phyloP scores from a whole-genome alignment of 2,113 vertebrate species.

The Tinamus guttatus region DNA sequence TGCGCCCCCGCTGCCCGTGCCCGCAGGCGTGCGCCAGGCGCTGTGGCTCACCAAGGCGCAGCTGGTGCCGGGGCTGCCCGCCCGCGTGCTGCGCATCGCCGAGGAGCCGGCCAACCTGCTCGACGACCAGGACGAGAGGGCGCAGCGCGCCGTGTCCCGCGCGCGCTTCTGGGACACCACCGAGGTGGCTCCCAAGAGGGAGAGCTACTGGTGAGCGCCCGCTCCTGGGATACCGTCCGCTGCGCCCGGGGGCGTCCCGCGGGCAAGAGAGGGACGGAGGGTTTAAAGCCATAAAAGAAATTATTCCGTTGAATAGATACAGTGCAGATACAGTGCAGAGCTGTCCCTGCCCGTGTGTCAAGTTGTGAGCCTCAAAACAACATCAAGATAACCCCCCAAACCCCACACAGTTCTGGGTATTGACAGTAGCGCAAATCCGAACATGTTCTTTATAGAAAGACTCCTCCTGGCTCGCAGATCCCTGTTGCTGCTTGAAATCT shows the following conservation, averaged over 20 bases:
- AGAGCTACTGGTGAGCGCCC: conserved; percentile 84
- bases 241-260: accelerated
- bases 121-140: conserved; percentile 81
- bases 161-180: conserved; percentile 88
- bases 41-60: conserved; percentile 95
- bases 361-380: not conserved
- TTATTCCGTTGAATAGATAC: accelerated
- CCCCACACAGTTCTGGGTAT: not conserved
- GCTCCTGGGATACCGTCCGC: not conserved
- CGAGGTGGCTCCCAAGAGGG: conserved; percentile 73
- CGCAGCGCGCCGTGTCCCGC: conserved; percentile 78
- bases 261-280: not conserved
- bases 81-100: conserved; percentile 73
- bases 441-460: accelerated
- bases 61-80: conserved; percentile 83
- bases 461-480: not conserved
- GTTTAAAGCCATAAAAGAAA: accelerated
- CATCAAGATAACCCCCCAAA: too few species aligned
- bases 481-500: not conserved
- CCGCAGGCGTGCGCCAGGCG: conserved; percentile 89
- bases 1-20: not conserved
- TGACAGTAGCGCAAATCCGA: not conserved
- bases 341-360: not conserved
- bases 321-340: not conserved
- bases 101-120: conserved; percentile 75